Evolutionary conservation across 2,797 vertebrate genomes (phyloP).

Genomic region (Notamacropus eugenii): DNA sequence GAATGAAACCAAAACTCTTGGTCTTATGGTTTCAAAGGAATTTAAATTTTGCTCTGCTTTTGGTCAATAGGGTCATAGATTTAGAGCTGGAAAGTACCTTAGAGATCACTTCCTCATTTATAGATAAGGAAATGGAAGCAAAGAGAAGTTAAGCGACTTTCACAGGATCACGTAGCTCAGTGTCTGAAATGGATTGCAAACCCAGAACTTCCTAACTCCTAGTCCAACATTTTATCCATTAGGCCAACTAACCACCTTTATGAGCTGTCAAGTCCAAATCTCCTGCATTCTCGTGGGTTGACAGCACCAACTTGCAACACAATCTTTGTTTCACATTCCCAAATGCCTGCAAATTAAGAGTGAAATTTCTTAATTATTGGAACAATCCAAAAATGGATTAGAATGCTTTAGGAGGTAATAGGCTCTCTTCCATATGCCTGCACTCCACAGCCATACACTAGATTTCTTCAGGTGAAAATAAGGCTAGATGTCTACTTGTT

Average conservation of each 20-base stretch:
- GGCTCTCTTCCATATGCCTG: background rate
- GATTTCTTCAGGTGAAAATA: background rate
- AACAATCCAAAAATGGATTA: background rate
- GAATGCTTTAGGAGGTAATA: background rate
- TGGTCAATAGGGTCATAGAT: background rate
- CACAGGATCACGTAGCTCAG: background rate
- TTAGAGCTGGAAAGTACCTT: background rate
- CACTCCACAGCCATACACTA: background rate
- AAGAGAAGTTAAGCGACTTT: background rate
- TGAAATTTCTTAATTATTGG: background rate
- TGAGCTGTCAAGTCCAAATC: background rate
- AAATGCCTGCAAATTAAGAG: background rate
- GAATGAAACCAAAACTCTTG: background rate
- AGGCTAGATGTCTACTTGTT: background rate
- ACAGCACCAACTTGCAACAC: background rate
- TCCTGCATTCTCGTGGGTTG: background rate
- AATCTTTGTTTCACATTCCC: background rate
- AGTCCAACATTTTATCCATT: background rate
- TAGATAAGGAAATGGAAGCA: background rate
- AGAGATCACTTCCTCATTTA: background rate
- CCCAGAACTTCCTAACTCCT: background rate
- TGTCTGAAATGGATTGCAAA: background rate
- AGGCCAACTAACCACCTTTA: background rate
- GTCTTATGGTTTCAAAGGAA: background rate
- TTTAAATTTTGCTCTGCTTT: background rate